Base-by-base conservation (phyloP, 2,888 invertebrate genomes). In the Eulithis prunata region DNA sequence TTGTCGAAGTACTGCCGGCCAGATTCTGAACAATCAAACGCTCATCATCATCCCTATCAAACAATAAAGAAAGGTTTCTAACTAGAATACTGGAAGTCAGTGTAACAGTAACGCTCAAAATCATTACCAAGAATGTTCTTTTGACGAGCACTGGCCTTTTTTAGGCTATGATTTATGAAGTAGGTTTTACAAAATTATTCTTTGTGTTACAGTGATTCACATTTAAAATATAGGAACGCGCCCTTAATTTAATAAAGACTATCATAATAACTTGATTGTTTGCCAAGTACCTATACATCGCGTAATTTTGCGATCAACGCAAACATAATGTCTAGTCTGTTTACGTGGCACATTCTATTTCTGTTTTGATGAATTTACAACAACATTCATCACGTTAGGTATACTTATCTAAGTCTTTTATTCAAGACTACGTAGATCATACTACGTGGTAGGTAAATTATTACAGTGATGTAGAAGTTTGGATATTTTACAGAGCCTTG, bases 1-100 rank as follows among this genome's bases (percentile, higher is more conserved):
- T 89, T 99, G 99, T 3, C 98, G 94, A 64, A 99, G 92, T 60
- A 99, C 96, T 52, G 99, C 98, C 58, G 98, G 98, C 94, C 96
- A 96, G 82, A 99, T 97, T 60, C 98, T 64, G 49, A 21, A 7
- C 7, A 43, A 43, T 21, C 21, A 13, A 28, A 3, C 32, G 32
- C 32, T 6, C 11, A 13, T 28, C 41, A 11, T 41, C 41, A 41
- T 41, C 41, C 10, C 1, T 5, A 41, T 41, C 8, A 3, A 21
- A 21, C 21, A 21, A 21, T 2, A 2, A n/a, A 21, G 21, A 21
- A 1, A 21, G 1, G 21, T 21, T 21, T 21, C 21, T 21, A 21
- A 21, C 21, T 21, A 21, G 21, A 21, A 21, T 21, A 21, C 21
- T 21, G 21, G 21, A 21, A 21, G 21, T 1, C 21, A 21, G n/a